phyloP scores from a whole-genome alignment of 2,888 invertebrate genomes.

The Thereva nobilitata region DNA sequence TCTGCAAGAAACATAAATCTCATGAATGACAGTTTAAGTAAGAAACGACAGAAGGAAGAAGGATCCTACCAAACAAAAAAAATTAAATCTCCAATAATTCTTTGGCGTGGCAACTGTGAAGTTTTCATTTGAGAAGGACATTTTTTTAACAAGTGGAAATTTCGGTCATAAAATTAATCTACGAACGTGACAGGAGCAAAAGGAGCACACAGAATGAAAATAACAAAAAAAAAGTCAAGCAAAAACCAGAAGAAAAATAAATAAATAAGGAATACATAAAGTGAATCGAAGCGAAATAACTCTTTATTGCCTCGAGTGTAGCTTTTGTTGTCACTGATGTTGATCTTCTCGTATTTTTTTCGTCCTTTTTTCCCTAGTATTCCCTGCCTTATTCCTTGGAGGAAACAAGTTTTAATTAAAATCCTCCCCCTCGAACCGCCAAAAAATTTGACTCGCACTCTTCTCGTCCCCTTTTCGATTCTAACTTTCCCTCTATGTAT shows the following conservation, averaged over 20 bases:
- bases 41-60: too few relatives aligned
- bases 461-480: too few relatives aligned
- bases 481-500: too few relatives aligned
- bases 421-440: constrained; percentile 8
- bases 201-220: constrained; percentile 8
- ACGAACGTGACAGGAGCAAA: not conserved
- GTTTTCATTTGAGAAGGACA: constrained; percentile 4
- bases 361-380: constrained; percentile 1
- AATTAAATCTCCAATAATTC: too few relatives aligned
- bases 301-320: constrained; percentile 14
- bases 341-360: constrained; percentile 3
- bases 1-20: too few relatives aligned
- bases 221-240: not conserved
- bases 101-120: too few relatives aligned
- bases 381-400: constrained; percentile 4
- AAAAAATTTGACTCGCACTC: constrained; percentile 4
- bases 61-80: too few relatives aligned
- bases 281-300: constrained; percentile 37
- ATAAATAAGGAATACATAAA: constrained; percentile 36
- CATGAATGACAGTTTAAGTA: too few relatives aligned
- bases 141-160: constrained; percentile 25
- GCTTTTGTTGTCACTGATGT: constrained; percentile 2
- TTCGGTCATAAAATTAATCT: constrained; percentile 9
- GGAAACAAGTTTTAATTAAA: constrained; percentile 40
- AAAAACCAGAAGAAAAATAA: constrained; percentile 17